Base-by-base conservation (phyloP, 2,113 vertebrate species). In the Melanotaenia duboulayi region DNA sequence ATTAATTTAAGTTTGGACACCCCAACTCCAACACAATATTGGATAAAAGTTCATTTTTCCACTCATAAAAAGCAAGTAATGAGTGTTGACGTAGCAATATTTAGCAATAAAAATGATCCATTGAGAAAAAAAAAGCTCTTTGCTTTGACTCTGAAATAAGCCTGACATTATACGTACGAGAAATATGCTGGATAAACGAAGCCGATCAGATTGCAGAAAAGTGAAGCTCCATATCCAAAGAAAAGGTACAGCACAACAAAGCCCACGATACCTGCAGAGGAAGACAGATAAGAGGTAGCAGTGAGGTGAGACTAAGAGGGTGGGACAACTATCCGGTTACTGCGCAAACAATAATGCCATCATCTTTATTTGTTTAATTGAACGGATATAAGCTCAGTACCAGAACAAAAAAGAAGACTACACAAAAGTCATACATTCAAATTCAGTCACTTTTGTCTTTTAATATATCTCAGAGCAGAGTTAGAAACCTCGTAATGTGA, bases 201-300 rank as follows among this genome's bases (percentile, higher is more conserved):
- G 69, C 97, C 97, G 32, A 99, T 97, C 79, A 97, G 82, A 85
- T 98, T 98, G 92, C 97, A 99, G 67, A 99, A 92, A 11, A 99
- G 93, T 0, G 97, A 95, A 0, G 97, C 97, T 3, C 96, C 97
- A 0, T 96, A 95, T 68, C 97, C 97, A 7, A 98, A 97, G 9
- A 96, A 71, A 17, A 99, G 95, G 91, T 97, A 99, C 0, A 98
- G 72, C 9, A 89, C 92, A 55, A 96, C 61, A 10, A 96, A 57
- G 8, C 75, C 37, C 19, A 90, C 48, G 0, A 87, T 78, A 60
- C 96, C 97, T 99, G 87, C 56, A 73, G 50, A 11, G 44, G 32
- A 59, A 54, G 72, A 70, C 54, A 73, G 32, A 39, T 0, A 6
- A 61, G 66, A 68, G 62, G 42, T 2, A 4, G 32, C 32, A 8